phyloP scores from a whole-genome alignment of 2,888 invertebrate genomes.

The Diplazon laetatorius region DNA sequence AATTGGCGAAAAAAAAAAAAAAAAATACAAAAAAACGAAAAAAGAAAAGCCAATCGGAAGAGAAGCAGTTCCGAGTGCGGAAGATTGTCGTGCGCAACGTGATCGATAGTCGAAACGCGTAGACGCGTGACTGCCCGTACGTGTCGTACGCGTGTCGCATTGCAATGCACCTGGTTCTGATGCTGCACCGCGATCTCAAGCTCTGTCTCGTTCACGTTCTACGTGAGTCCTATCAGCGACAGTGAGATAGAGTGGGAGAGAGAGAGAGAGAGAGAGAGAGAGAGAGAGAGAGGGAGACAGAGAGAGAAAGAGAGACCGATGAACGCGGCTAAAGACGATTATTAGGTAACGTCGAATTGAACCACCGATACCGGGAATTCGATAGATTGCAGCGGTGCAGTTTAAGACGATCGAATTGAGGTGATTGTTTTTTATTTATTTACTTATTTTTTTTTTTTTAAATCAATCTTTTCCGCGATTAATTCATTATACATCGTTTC shows the following conservation, averaged over 20 bases:
- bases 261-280: too few species aligned
- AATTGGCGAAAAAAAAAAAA: conserved; percentile 7
- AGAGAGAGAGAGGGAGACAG: too few species aligned
- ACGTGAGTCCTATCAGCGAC: background rate
- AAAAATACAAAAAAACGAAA: conserved; percentile 14
- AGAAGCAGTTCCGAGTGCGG: conserved; percentile 37
- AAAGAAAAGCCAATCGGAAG: background rate
- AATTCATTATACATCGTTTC: too few species aligned
- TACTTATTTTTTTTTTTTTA: too few species aligned
- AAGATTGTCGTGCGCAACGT: conserved; percentile 29
- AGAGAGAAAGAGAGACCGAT: conserved; percentile 3
- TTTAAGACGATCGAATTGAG: background rate
- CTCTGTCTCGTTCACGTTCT: background rate
- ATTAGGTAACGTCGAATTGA: conserved; percentile 26
- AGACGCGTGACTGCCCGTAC: conserved; percentile 54
- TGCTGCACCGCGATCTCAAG: background rate
- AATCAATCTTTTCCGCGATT: too few species aligned
- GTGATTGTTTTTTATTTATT: too few species aligned
- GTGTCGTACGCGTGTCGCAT: conserved; percentile 56
- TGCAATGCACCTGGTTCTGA: conserved; percentile 23
- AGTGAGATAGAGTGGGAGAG: too few species aligned
- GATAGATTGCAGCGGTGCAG: background rate
- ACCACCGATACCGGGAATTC: conserved; percentile 12
- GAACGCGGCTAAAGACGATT: conserved; percentile 16
- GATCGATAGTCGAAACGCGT: conserved; percentile 59